A percentile compares a stretch with the other conserved stretches of the same genome.
Conservation (phyloP, 1,140 invertebrate species). For the Conus ventricosus region DNA sequence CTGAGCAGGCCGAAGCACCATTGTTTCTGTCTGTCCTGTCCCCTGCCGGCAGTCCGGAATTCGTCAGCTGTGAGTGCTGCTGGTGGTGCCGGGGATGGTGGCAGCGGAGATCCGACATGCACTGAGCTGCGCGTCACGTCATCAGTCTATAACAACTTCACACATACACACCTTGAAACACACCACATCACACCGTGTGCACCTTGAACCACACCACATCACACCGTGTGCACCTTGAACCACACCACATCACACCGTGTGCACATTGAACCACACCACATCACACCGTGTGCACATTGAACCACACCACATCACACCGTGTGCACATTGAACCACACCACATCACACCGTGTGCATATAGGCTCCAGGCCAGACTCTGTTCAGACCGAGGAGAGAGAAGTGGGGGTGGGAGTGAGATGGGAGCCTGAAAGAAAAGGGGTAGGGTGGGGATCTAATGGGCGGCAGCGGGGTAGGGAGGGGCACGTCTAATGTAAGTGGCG, state of each 20-base stretch:
- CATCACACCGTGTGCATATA: background rate
- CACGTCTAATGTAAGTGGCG: background rate
- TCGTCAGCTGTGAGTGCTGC: background rate
- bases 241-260: background rate
- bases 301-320: slow-evolving; percentile 14
- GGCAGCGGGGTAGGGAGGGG: background rate
- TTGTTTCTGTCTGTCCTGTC: too few relatives aligned
- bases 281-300: too few relatives aligned
- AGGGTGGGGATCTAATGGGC: background rate
- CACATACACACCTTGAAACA: slow-evolving; percentile 1
- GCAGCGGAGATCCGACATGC: background rate
- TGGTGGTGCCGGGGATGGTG: background rate
- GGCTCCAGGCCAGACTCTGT: background rate
- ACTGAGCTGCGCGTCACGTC: background rate
- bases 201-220: too few relatives aligned
- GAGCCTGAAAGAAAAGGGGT: too few relatives aligned
- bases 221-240: background rate
- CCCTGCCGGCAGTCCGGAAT: too few relatives aligned
- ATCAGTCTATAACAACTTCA: background rate
- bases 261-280: background rate
- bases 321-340: background rate
- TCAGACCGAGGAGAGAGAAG: background rate
- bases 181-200: background rate
- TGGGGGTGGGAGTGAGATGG: background rate
- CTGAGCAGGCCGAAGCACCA: too few relatives aligned